These are phyloP conservation scores for Astropecten irregularis DNA, from an alignment of 53 echinoderm and acorn worm genomes.

Conservation along the genomic window DNA sequence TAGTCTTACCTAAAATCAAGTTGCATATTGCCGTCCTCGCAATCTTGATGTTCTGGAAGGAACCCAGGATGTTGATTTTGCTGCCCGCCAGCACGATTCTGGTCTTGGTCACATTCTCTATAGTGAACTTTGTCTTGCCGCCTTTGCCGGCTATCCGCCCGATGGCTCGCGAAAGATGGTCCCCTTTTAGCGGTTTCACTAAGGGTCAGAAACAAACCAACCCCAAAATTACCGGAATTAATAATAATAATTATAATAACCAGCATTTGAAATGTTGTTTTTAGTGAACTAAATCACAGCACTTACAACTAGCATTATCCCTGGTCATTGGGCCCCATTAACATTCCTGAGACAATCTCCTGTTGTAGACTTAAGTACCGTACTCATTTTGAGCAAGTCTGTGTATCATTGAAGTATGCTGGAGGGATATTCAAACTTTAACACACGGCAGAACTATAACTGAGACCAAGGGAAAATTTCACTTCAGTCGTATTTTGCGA, in stretches of 20 bases:
- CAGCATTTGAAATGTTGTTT: too few species aligned
- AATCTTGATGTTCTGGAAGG: conserved; percentile 97
- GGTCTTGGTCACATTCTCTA: conserved; percentile 97
- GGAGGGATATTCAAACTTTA: neutral
- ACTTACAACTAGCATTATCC: too few species aligned
- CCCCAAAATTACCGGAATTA: too few species aligned
- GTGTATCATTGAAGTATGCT: neutral
- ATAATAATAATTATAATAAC: too few species aligned
- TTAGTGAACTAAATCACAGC: too few species aligned
- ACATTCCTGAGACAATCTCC: too few species aligned
- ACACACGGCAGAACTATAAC: too few species aligned
- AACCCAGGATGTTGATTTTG: conserved; percentile 90
- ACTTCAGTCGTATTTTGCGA: too few species aligned
- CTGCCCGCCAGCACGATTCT: conserved; percentile 86
- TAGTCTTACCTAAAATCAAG: conserved; percentile 91
- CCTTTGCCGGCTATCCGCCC: conserved; percentile 93
- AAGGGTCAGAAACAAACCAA: neutral
- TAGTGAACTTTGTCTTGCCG: conserved; percentile 98
- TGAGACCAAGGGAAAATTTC: too few species aligned
- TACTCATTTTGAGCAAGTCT: neutral
- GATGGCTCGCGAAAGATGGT: conserved; percentile 91
- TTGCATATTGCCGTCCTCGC: conserved; percentile 97
- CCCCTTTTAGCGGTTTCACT: conserved; percentile 97
- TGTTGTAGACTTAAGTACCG: too few species aligned
- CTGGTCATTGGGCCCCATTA: too few species aligned